phyloP scores from a whole-genome alignment of 1,140 invertebrate genomes.

The Drosophila kohkoa region DNA sequence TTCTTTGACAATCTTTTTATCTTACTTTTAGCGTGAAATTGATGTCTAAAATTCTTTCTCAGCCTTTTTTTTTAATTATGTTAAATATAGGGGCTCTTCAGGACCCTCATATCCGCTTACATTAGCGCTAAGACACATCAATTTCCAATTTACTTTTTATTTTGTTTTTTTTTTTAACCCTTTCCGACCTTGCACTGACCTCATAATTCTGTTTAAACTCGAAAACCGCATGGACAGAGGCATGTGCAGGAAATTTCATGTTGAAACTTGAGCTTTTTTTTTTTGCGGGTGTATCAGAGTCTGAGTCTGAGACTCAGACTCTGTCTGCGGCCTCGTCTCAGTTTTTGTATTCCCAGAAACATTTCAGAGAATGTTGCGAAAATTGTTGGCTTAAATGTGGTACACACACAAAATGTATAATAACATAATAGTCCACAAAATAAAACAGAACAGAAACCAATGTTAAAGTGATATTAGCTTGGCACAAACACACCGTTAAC shows the following conservation, averaged over 20 bases:
- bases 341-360: constrained; percentile 34
- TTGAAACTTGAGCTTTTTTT: constrained; percentile 52
- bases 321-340: constrained; percentile 21
- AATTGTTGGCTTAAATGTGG: constrained; percentile 12
- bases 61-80: constrained; percentile 41
- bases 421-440: constrained; percentile 27
- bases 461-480: constrained; percentile 74
- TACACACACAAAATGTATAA: constrained; percentile 11
- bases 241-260: constrained; percentile 69
- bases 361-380: constrained; percentile 26
- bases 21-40: not conserved
- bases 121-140: constrained; percentile 59
- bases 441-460: constrained; percentile 41
- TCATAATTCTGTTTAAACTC: constrained; percentile 66
- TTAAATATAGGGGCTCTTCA: constrained; percentile 12
- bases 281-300: constrained; percentile 26
- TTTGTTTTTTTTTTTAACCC: constrained; percentile 28
- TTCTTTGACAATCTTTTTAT: too few species aligned
- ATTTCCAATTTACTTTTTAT: constrained; percentile 19
- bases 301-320: not conserved
- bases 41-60: constrained; percentile 35
- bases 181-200: constrained; percentile 73
- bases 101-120: constrained; percentile 67
- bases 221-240: not conserved
- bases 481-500: constrained; percentile 54